These are phyloP conservation scores for Pavo muticus DNA, from an alignment of 2,113 vertebrate species.

Conservation along the genomic window DNA sequence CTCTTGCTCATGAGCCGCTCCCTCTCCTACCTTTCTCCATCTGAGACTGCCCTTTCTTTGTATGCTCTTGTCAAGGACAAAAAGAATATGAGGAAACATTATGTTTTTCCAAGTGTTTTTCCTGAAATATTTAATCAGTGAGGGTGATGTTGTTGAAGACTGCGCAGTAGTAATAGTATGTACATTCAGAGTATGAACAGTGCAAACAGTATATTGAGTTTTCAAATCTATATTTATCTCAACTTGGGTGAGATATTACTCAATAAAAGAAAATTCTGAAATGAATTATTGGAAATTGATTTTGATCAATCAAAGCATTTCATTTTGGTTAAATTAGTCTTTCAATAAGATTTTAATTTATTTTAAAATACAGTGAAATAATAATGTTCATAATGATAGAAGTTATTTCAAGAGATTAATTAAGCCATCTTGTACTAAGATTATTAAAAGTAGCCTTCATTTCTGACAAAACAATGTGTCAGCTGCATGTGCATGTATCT, in stretches of 20 bases:
- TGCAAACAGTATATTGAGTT: neutral
- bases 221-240: neutral
- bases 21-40: neutral
- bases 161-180: neutral
- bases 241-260: neutral
- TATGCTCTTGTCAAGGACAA: constrained; percentile 29
- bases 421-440: neutral
- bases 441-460: accelerated
- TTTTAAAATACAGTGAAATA: neutral
- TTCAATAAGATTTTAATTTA: neutral
- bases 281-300: neutral
- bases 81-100: neutral
- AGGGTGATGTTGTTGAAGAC: neutral
- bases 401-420: neutral
- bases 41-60: constrained; percentile 32
- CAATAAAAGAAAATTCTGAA: neutral
- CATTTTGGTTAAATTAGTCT: neutral
- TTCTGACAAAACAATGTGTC: neutral
- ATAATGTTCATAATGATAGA: neutral
- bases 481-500: neutral
- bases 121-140: neutral
- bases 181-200: neutral
- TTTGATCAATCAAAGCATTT: neutral
- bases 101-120: constrained; percentile 20
- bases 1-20: neutral